phyloP scores from a whole-genome alignment of 2,888 invertebrate species.

The Cephus pulcher region DNA sequence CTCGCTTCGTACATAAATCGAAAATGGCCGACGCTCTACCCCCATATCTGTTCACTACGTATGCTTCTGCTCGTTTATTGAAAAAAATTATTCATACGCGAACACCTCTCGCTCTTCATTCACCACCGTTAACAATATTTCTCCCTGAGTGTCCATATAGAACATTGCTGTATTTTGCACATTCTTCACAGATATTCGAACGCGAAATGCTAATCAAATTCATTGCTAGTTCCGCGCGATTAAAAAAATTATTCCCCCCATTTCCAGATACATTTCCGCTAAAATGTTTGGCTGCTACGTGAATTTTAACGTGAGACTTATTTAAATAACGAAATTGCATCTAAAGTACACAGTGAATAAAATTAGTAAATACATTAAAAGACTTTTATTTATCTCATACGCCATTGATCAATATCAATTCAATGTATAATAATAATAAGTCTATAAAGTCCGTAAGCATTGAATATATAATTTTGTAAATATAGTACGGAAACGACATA shows the following conservation, averaged over 20 bases:
- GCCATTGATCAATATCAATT: no score
- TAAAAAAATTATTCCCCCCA: background rate
- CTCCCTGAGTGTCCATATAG: background rate
- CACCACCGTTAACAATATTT: background rate
- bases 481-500: no score
- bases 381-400: no score
- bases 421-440: no score
- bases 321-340: background rate
- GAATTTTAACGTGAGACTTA: background rate
- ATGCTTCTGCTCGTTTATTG: background rate
- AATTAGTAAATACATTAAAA: background rate
- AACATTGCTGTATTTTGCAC: background rate
- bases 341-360: background rate
- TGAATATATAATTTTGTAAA: no score
- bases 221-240: background rate
- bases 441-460: no score
- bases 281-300: background rate
- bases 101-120: background rate
- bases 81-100: background rate
- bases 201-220: background rate
- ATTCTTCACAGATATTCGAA: background rate
- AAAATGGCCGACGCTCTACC: background rate
- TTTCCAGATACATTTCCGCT: background rate
- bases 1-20: background rate
- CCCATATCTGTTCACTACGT: background rate